Evolutionary conservation across 2,797 vertebrate genomes (phyloP).

Genomic region (Luscinia luscinia): DNA sequence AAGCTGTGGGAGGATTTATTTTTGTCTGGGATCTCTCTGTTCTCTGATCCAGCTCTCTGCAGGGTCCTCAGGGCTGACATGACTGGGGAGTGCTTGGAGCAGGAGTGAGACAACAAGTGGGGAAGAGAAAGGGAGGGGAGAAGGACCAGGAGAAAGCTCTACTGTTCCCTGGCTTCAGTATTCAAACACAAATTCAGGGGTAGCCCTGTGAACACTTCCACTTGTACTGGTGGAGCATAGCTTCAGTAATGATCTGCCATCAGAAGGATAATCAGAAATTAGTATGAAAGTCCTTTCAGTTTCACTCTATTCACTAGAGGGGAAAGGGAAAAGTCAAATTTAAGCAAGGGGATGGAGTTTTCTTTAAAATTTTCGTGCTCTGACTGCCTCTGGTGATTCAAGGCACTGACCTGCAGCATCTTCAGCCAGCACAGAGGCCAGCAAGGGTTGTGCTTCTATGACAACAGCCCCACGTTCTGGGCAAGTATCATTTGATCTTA

Average conservation of each 20-base stretch:
- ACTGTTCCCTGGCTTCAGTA: not conserved
- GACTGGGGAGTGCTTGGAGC: not conserved
- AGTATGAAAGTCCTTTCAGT: not conserved
- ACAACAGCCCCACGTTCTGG: constrained; percentile 18
- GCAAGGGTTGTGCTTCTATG: constrained; percentile 43
- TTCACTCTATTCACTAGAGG: not conserved
- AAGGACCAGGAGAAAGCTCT: not conserved
- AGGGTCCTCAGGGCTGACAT: not conserved
- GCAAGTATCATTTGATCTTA: constrained; percentile 42
- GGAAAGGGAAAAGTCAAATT: not conserved
- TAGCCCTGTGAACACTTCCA: not conserved
- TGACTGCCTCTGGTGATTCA: not conserved
- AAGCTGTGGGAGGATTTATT: constrained; percentile 25
- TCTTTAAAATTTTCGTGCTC: not conserved
- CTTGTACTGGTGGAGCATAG: not conserved
- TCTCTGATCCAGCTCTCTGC: not conserved
- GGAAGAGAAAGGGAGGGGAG: not conserved
- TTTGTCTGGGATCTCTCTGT: not conserved
- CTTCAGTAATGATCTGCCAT: not conserved
- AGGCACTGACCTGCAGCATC: not conserved
- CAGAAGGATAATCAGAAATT: not conserved
- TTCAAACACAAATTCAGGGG: not conserved
- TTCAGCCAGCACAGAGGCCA: not conserved
- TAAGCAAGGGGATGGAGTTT: not conserved
- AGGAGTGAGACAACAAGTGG: not conserved